Evolutionary conservation across 1,140 invertebrate genomes (phyloP).

Genomic region (Dreissena polymorpha): DNA sequence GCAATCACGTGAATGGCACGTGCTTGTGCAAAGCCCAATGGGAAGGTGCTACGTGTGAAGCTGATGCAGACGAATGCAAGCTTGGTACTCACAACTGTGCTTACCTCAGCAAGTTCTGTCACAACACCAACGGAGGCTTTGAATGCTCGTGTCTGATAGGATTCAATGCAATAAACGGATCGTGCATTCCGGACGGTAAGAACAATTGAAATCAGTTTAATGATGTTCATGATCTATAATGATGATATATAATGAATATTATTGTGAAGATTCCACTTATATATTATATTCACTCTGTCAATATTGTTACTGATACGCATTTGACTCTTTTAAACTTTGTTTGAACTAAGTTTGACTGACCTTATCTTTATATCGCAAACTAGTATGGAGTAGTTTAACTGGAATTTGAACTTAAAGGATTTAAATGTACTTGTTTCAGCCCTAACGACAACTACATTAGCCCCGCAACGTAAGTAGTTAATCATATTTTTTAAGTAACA

Average conservation of each 20-base stretch:
- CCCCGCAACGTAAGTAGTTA: not conserved
- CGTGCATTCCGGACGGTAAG: not conserved
- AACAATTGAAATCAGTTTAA: not conserved
- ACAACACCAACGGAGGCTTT: slow-evolving; percentile 41
- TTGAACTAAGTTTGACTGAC: too few species aligned
- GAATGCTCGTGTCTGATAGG: slow-evolving; percentile 31
- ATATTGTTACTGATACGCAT: too few species aligned
- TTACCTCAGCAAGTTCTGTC: slow-evolving; percentile 9
- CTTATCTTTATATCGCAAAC: too few species aligned
- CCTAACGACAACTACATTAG: not conserved
- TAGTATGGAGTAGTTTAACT: too few species aligned
- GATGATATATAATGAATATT: too few species aligned
- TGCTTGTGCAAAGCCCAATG: slow-evolving; percentile 28
- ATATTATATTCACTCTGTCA: too few species aligned
- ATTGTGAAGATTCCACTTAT: too few species aligned
- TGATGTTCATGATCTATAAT: not conserved
- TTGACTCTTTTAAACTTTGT: too few species aligned
- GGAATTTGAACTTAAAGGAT: too few species aligned
- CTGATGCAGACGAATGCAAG: slow-evolving; percentile 46
- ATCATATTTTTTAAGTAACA: too few species aligned
- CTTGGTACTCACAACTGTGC: slow-evolving; percentile 6
- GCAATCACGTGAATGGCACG: slow-evolving; percentile 39
- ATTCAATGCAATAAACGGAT: slow-evolving; percentile 6
- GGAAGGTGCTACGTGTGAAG: slow-evolving; percentile 31
- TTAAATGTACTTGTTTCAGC: not conserved